Conservation (phyloP, 2,888 invertebrate species). For the Tetropium fuscum region DNA sequence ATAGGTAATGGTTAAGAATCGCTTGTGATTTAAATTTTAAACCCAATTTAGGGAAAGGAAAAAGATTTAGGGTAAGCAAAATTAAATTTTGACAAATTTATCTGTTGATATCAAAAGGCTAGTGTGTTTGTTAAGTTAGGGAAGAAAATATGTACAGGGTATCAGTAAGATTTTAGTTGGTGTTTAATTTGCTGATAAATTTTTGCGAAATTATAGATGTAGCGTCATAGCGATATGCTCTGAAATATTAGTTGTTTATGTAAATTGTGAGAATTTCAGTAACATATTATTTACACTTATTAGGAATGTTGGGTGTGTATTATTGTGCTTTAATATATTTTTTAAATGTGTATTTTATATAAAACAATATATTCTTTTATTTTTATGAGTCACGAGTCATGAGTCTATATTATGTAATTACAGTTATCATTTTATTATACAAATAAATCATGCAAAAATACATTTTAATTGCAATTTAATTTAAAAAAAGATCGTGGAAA, state of each 20-base stretch:
- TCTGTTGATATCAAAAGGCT: conserved; percentile 19
- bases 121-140: conserved; percentile 20
- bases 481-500: no score
- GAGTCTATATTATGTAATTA: conserved; percentile 7
- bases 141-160: conserved; percentile 2
- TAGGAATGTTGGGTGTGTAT: conserved; percentile 18
- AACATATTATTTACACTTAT: conserved; percentile 4
- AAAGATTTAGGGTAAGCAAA: not conserved
- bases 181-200: not conserved
- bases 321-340: conserved; percentile 20
- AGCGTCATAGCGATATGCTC: not conserved
- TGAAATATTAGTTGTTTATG: not conserved
- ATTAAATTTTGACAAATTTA: conserved; percentile 1
- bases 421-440: no score
- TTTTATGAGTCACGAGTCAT: no score
- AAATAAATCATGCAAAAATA: conserved; percentile 8
- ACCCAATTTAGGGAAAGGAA: not conserved
- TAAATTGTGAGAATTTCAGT: conserved; percentile 4
- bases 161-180: not conserved
- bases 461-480: no score
- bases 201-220: no score
- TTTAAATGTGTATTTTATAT: conserved; percentile 29
- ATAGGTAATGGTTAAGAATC: conserved; percentile 6
- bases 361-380: conserved; percentile 4
- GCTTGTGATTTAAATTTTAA: conserved; percentile 18